phyloP scores from a whole-genome alignment of 2,113 vertebrate genomes.

The Pachycephala philippinensis region DNA sequence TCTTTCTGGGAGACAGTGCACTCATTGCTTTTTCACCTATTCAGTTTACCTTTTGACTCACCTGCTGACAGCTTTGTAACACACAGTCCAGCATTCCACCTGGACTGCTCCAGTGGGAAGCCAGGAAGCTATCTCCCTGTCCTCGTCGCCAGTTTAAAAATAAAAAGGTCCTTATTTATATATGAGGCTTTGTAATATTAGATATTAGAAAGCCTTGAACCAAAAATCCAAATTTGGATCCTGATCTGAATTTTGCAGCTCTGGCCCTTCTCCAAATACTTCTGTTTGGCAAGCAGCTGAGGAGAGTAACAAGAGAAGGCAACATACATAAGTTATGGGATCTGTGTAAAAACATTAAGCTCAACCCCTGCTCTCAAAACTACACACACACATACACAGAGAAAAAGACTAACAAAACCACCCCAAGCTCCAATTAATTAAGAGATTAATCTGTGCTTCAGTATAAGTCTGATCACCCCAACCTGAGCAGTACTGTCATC shows the following conservation, averaged over 20 bases:
- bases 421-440: not conserved
- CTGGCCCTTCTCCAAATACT: conserved; percentile 56
- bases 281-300: conserved; percentile 37
- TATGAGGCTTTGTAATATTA: not conserved
- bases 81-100: not conserved
- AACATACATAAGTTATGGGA: conserved; percentile 43
- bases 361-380: conserved; percentile 9
- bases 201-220: conserved; percentile 31
- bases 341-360: conserved; percentile 42
- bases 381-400: not conserved
- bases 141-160: not conserved
- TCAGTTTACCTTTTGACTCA: not conserved
- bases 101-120: not conserved
- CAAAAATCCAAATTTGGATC: conserved; percentile 56
- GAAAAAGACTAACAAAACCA: not conserved
- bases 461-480: not conserved
- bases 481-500: not conserved
- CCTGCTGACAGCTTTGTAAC: not conserved
- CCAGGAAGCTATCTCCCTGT: not conserved
- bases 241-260: conserved; percentile 52
- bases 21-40: not conserved
- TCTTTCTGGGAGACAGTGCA: not conserved
- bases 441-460: not conserved
- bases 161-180: not conserved
- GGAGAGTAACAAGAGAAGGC: conserved; percentile 54